Base-by-base conservation (phyloP, 2,797 vertebrate species). In the Lepilemur ruficaudatus region DNA sequence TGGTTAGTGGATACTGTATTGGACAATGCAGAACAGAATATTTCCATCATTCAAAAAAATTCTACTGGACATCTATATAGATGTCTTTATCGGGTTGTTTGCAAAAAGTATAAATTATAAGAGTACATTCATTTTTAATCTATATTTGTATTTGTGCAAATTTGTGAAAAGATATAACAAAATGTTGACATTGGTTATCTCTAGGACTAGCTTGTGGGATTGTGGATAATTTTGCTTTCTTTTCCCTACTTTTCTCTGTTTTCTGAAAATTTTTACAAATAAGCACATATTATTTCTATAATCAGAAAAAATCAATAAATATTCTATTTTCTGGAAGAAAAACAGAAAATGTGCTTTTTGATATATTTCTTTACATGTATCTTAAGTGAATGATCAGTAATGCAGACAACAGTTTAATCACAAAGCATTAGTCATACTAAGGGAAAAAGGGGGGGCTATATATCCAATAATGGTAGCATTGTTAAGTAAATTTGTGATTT, bases 291-390 rank as follows among this genome's bases (percentile, higher is more conserved):
- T 70, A 69, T 14, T 7, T 94, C 41, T 78, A 12, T 61, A 90
- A 52, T 38, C 30, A 85, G 50, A 50, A 78, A 83, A 76, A n/a
- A 30, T 48, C 32, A 67, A 67, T 46, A 65, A 67, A 70, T 59
- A 41, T 70, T 35, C 28, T 17, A 43, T 90, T 70, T 94, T 63
- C 20, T 61, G n/a, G 4, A 35, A 72, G n/a, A 70, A 79, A 90
- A 93, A 63, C 41, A 52, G 43, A 35, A 4, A 75, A 32, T 78
- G 2, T 79, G 22, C 18, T 52, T 22, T 85, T 61, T 91, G 43
- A 28, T 85, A 43, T 79, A 72, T 52, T 85, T 91, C 70, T 94
- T 90, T 17, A 79, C 70, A 70, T 90, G 35, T 90, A 43, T 85
- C 15, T 41, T 78, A 78, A 76, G 63, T 12, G 28, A 69, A 94